Percentiles rank a stretch among this genome's conserved stretches.
phyloP scores from a whole-genome alignment of 2,113 vertebrate genomes.

The Notechis scutatus region DNA sequence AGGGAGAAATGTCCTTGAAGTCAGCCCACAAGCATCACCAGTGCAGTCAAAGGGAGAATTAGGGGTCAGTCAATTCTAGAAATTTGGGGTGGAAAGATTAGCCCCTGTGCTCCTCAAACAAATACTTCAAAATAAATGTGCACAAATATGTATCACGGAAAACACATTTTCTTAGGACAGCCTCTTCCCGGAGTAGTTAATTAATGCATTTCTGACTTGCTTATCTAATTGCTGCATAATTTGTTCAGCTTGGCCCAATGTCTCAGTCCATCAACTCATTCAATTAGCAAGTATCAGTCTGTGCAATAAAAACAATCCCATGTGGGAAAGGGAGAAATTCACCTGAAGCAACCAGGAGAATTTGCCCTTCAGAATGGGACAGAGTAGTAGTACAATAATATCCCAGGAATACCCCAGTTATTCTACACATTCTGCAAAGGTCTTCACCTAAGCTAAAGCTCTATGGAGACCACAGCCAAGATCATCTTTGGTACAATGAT shows the following conservation, averaged over 20 bases:
- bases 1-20: not conserved
- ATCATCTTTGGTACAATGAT: not conserved
- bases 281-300: not conserved
- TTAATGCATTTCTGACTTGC: slow-evolving; percentile 47
- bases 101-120: not conserved
- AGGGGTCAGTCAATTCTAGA: not conserved
- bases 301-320: fast-evolving
- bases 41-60: not conserved
- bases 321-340: fast-evolving
- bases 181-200: slow-evolving; percentile 49
- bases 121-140: slow-evolving; percentile 24
- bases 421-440: not conserved
- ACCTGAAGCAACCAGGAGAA: fast-evolving
- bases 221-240: slow-evolving; percentile 51
- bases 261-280: slow-evolving; percentile 22
- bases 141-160: slow-evolving; percentile 4
- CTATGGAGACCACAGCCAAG: not conserved
- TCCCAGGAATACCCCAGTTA: not conserved
- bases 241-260: slow-evolving; percentile 46
- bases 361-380: not conserved
- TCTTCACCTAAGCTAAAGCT: not conserved
- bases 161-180: not conserved
- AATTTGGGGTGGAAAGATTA: not conserved
- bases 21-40: not conserved
- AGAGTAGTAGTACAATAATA: not conserved